Percentiles rank a stretch among this genome's conserved stretches.
phyloP scores from a whole-genome alignment of 2,113 vertebrate genomes.

The Pachypanchax playfairii region DNA sequence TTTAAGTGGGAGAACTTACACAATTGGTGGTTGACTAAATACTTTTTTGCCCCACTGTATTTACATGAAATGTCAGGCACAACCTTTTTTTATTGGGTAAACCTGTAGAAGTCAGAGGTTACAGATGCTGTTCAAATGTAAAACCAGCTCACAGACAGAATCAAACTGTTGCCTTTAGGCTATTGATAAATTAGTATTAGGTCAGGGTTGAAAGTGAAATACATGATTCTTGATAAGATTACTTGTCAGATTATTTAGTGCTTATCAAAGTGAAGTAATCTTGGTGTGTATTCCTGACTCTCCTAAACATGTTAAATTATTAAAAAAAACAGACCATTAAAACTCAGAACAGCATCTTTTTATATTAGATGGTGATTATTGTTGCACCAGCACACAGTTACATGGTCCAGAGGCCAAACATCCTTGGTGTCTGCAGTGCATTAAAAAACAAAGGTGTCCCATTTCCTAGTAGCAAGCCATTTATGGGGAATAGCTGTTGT shows the following conservation, averaged over 20 bases:
- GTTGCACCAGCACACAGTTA: conserved; percentile 27
- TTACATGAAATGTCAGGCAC: neutral
- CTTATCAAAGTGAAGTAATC: too few species aligned
- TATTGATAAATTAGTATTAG: neutral
- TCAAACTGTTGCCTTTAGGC: neutral
- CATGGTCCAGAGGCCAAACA: conserved; percentile 62
- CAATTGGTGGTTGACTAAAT: too few species aligned
- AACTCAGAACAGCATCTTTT: conserved; percentile 28
- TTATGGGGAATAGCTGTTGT: conserved; percentile 54
- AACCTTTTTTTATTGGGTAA: neutral
- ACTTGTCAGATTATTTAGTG: too few species aligned
- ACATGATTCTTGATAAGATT: neutral
- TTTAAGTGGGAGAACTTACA: too few species aligned
- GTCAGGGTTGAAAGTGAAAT: conserved; percentile 7
- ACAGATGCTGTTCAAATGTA: neutral
- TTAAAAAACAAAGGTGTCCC: conserved; percentile 56
- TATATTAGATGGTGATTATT: conserved; percentile 35
- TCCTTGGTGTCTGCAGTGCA: conserved; percentile 63
- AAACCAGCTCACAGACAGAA: neutral
- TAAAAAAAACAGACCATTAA: conserved; percentile 35
- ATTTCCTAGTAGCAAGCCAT: conserved; percentile 45
- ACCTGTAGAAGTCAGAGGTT: neutral
- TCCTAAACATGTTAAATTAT: conserved; percentile 13
- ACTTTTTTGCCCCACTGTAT: neutral
- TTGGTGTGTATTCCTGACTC: neutral